Conservation (phyloP, 2,113 vertebrate species). For the Anguilla japonica region DNA sequence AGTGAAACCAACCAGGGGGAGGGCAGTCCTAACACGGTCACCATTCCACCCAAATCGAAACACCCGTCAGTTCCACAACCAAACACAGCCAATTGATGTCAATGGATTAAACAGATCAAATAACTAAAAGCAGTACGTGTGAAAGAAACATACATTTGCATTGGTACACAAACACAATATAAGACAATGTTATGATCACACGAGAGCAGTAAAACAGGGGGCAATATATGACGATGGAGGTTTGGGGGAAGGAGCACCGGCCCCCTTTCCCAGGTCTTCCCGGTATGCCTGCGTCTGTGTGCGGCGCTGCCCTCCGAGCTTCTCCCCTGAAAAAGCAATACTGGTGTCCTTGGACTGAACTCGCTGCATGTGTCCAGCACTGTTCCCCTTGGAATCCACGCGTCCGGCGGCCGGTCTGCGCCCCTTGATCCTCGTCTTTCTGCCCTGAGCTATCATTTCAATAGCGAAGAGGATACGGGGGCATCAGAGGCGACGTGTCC, state of each 20-base stretch:
- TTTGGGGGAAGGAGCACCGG: constrained; percentile 13
- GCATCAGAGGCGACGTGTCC: constrained; percentile 53
- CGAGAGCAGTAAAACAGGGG: not conserved
- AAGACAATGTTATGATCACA: not conserved
- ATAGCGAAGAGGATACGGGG: constrained; percentile 54
- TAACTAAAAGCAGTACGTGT: constrained; percentile 8
- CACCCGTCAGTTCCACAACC: constrained; percentile 47
- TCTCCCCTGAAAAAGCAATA: constrained; percentile 43
- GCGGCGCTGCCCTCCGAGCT: constrained; percentile 72
- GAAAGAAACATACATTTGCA: constrained; percentile 5
- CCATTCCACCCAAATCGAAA: constrained; percentile 59
- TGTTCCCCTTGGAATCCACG: constrained; percentile 54
- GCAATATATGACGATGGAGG: not conserved
- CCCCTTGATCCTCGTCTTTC: constrained; percentile 65
- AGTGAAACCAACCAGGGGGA: constrained; percentile 51
- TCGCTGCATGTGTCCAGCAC: constrained; percentile 25
- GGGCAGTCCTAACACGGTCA: constrained; percentile 57
- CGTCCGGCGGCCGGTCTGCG: constrained; percentile 65
- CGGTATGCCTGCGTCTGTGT: constrained; percentile 55
- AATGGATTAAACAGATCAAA: constrained; percentile 8
- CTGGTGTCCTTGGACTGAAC: constrained; percentile 58
- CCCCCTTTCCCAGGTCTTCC: not conserved
- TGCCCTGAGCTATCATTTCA: constrained; percentile 74
- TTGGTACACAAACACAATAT: not conserved
- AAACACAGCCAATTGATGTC: not conserved